Base-by-base conservation (phyloP, 1,140 invertebrate genomes). In the Medauroidea extradentata region DNA sequence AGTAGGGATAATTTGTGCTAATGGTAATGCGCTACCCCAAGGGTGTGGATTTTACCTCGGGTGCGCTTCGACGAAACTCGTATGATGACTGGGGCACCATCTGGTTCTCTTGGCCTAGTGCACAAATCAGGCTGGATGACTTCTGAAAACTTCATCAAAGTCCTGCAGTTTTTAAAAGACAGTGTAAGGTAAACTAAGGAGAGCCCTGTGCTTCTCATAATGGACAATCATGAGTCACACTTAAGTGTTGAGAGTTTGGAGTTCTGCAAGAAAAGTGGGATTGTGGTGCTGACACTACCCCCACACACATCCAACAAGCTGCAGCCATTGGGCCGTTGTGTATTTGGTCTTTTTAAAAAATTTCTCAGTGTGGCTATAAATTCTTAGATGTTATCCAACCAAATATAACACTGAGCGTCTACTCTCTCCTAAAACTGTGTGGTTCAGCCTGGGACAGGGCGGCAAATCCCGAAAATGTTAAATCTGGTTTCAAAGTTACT, bases 11-110 rank as follows among this genome's bases (percentile, higher is more conserved):
- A 67, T 74, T 5, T 75, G 65, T 67, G 78, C 76, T 23, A 19
- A 57, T 50, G 75, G 75, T 5, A 72, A 70, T 49, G 44, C 34
- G 21, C 60, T 79, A 11, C 76, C 75, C 34, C 76, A 74, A 14
- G n/a, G n/a, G 64, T 73, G 24, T 66, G 79, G 25, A 64, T 79
- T 53, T 78, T 77, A 63, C 74, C 75, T 0, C 41, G n/a, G n/a
- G n/a, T n/a, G n/a, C n/a, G 71, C 24, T 34, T 7, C 29, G 29
- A 34, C 34, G 63, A 74, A 43, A 62, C 71, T 42, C 60, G 66
- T 53, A 67, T 75, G 29, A 56, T 74, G 8, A 59, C 52, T 18
- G 67, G 68, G 62, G 73, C 62, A 2, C 73, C 73, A 39, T 34
- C 62, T 54, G 73, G 73, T 34, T 65, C 52, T 23, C 63, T 67